Percentiles rank a stretch among this genome's conserved stretches.
phyloP scores from a whole-genome alignment of 2,888 invertebrate genomes.

The Volucella inflata region DNA sequence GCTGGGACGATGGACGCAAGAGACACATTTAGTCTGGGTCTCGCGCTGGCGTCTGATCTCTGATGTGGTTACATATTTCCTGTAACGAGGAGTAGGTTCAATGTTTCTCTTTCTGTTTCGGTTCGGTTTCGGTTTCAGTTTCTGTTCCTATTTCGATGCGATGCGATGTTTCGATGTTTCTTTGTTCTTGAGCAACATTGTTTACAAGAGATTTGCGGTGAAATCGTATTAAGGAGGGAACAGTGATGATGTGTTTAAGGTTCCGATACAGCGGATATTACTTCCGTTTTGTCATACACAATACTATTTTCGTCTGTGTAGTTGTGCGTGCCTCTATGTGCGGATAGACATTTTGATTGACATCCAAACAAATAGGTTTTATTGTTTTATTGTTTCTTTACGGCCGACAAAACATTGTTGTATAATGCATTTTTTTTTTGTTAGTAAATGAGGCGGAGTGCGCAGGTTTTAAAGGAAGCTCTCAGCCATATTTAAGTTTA shows the following conservation, averaged over 20 bases:
- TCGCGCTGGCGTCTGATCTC: slow-evolving; percentile 46
- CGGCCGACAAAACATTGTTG: too few species aligned
- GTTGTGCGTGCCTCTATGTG: neutral
- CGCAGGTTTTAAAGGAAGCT: too few species aligned
- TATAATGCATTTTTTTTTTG: too few species aligned
- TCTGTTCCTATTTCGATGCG: too few species aligned
- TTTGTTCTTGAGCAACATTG: slow-evolving; percentile 70
- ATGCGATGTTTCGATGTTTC: slow-evolving; percentile 49
- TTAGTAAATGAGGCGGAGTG: too few species aligned
- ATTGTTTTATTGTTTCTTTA: slow-evolving; percentile 6
- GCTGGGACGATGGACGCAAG: slow-evolving; percentile 12
- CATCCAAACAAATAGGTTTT: slow-evolving; percentile 50
- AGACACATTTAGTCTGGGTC: neutral
- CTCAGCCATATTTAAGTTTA: too few species aligned
- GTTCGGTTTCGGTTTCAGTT: too few species aligned
- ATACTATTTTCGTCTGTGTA: neutral
- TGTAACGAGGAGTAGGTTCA: slow-evolving; percentile 7
- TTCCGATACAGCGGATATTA: slow-evolving; percentile 66
- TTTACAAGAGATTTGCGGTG: slow-evolving; percentile 65
- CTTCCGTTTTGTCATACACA: slow-evolving; percentile 60
- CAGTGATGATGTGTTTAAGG: slow-evolving; percentile 69
- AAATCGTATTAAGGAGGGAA: slow-evolving; percentile 55
- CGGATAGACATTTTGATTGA: slow-evolving; percentile 53
- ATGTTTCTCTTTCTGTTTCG: too few species aligned
- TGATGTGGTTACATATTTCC: slow-evolving; percentile 67